Percentiles rank a stretch among this genome's conserved stretches.
These are phyloP conservation scores for Panorpa germanica DNA, from an alignment of 2,888 invertebrate species.

Conservation along the genomic window DNA sequence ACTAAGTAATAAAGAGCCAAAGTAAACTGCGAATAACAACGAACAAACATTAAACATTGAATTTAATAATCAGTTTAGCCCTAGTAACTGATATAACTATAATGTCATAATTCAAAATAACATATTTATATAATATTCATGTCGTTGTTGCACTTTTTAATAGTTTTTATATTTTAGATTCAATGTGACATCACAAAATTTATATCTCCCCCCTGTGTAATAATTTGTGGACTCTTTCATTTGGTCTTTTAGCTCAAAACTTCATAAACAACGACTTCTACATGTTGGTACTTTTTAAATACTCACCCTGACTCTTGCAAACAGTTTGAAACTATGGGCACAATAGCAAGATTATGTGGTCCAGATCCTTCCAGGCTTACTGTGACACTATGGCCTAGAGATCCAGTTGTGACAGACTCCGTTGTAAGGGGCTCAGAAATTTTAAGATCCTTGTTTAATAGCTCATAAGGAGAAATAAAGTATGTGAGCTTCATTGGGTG, in stretches of 20 bases:
- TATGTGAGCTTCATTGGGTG: constrained; percentile 89
- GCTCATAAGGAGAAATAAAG: constrained; percentile 84
- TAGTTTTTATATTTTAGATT: too few relatives aligned
- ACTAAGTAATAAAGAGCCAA: too few relatives aligned
- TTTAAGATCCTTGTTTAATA: constrained; percentile 57
- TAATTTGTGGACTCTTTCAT: constrained; percentile 21
- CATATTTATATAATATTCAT: too few relatives aligned
- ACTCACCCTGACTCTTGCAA: neutral
- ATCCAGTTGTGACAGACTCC: constrained; percentile 42
- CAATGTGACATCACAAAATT: constrained; percentile 15
- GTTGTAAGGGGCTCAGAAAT: constrained; percentile 54
- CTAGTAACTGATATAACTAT: too few relatives aligned
- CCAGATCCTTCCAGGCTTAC: constrained; percentile 79
- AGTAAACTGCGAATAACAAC: too few relatives aligned
- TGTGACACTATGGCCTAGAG: constrained; percentile 67
- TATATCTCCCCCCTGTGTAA: neutral
- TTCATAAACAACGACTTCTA: too few relatives aligned
- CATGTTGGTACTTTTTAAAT: too few relatives aligned
- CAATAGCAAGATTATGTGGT: constrained; percentile 63
- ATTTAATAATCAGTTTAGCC: too few relatives aligned
- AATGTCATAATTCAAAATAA: too few relatives aligned
- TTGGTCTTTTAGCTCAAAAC: too few relatives aligned
- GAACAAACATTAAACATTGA: too few relatives aligned
- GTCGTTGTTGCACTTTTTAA: too few relatives aligned
- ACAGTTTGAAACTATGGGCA: constrained; percentile 47